phyloP scores from a whole-genome alignment of 2,797 vertebrate species.

The Saxicola maurus region DNA sequence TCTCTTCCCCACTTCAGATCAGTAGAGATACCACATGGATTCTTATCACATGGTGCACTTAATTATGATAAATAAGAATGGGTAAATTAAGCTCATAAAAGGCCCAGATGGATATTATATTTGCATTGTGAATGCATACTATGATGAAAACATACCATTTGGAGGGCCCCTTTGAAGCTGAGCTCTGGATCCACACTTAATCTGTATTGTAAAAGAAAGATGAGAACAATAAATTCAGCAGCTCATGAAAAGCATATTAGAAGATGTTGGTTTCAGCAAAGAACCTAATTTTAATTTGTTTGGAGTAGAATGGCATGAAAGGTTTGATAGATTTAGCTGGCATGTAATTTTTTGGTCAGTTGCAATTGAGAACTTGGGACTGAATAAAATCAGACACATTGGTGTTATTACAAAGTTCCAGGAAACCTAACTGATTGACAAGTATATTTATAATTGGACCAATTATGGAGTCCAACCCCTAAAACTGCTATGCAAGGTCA shows the following conservation, averaged over 20 bases:
- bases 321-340: background rate
- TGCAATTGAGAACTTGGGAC: background rate
- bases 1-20: slow-evolving; percentile 51
- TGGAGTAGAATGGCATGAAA: background rate
- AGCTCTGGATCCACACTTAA: slow-evolving; percentile 22
- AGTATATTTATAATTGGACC: background rate
- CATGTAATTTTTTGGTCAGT: background rate
- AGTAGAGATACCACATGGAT: slow-evolving; percentile 41
- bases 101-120: slow-evolving; percentile 29
- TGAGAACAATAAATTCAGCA: slow-evolving; percentile 41
- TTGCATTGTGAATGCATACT: slow-evolving; percentile 29
- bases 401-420: background rate
- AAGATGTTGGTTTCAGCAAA: background rate
- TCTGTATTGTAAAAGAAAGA: slow-evolving; percentile 31
- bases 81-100: slow-evolving; percentile 38
- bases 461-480: background rate
- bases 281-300: background rate
- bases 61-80: slow-evolving; percentile 47
- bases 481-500: background rate
- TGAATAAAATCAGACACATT: background rate
- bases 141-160: slow-evolving; percentile 28
- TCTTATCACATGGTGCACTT: slow-evolving; percentile 32
- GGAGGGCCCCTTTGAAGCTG: slow-evolving; percentile 31
- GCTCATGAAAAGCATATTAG: slow-evolving; percentile 8
- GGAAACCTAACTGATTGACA: slow-evolving; percentile 18